These are phyloP conservation scores for Acestrorhynchus altus DNA, from an alignment of 2,797 vertebrate species.

Conservation along the genomic window DNA sequence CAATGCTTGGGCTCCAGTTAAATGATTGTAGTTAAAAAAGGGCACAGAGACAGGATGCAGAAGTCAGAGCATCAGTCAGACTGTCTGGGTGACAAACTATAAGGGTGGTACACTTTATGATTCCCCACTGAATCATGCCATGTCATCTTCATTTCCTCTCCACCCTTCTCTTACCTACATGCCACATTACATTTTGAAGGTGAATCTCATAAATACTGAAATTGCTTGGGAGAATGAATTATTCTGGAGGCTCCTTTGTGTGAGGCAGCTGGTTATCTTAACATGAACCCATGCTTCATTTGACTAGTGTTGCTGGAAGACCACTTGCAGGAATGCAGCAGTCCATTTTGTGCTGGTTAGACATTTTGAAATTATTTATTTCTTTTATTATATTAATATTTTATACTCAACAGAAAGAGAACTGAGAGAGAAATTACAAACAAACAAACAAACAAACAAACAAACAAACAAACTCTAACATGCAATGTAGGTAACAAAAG, in stretches of 20 bases:
- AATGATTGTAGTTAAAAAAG: constrained; percentile 74
- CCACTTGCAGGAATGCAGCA: constrained; percentile 49
- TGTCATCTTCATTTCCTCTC: constrained; percentile 34
- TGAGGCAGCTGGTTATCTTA: constrained; percentile 66
- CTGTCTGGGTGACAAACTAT: constrained; percentile 69
- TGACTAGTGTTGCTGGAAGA: constrained; percentile 46
- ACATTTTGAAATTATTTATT: constrained; percentile 45
- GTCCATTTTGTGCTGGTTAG: constrained; percentile 50
- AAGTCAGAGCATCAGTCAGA: constrained; percentile 71
- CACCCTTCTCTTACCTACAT: constrained; percentile 66
- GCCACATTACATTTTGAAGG: constrained; percentile 84
- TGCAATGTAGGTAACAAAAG: too few species aligned
- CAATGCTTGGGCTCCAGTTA: too few species aligned
- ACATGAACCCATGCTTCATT: constrained; percentile 65
- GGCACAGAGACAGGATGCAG: constrained; percentile 55
- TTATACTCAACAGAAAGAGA: too few species aligned
- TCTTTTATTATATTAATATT: too few species aligned
- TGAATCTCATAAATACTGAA: constrained; percentile 82
- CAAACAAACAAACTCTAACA: too few species aligned
- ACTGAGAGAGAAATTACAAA: too few species aligned
- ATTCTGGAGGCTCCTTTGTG: constrained; percentile 58
- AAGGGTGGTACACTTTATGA: constrained; percentile 75
- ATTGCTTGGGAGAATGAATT: constrained; percentile 80
- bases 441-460: too few species aligned
- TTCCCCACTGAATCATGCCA: constrained; percentile 56